Base-by-base conservation (phyloP, 2,113 vertebrate genomes). In the Myocastor coypus region DNA sequence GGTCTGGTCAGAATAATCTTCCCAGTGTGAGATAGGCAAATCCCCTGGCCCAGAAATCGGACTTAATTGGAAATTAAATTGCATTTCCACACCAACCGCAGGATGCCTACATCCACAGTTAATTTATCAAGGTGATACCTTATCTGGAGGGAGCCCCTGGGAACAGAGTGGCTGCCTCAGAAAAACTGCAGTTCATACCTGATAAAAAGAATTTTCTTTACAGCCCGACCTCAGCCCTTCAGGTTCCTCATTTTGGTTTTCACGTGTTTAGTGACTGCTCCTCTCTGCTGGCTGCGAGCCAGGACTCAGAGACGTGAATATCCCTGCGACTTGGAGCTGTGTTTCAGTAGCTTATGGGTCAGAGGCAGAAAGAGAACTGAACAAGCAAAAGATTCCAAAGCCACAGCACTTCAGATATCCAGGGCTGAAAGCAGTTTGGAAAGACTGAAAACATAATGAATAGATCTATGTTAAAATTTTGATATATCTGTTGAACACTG, bases 41-140 rank as follows among this genome's bases (percentile, higher is more conserved):
- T 80, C 68, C 68, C 57, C 69, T 6, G 5, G 68, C 92, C 83
- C 80, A 88, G 92, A 97, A 96, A 97, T 89, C 46, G 83, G 75
- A 75, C 83, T 97, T 97, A 96, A 97, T 96, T 94, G 91, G 89
- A 97, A 96, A 97, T 94, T 95, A 97, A 96, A 94, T 97, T 94
- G 83, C 89, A 92, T 97, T 92, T 96, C 59, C 84, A 73, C 8
- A n/a, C 92, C 89, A 92, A 64, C 91, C 93, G 69, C 83, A 95
- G 83, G 91, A 92, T 57, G 40, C 87, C 69, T 93, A 4, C 40
- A 77, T 40, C 94, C 91, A 91, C 59, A 92, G 96, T 93, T 96
- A 78, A 96, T 93, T 94, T 89, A 94, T 92, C 95, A 95, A 96
- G 91, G 83, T 37, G 83, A 92, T 63, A 83, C 52, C 80, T 97